Percentiles rank a stretch among this genome's conserved stretches.
These are phyloP conservation scores for Brachystomella parvula DNA, from an alignment of 1,140 invertebrate species.

Conservation along the genomic window DNA sequence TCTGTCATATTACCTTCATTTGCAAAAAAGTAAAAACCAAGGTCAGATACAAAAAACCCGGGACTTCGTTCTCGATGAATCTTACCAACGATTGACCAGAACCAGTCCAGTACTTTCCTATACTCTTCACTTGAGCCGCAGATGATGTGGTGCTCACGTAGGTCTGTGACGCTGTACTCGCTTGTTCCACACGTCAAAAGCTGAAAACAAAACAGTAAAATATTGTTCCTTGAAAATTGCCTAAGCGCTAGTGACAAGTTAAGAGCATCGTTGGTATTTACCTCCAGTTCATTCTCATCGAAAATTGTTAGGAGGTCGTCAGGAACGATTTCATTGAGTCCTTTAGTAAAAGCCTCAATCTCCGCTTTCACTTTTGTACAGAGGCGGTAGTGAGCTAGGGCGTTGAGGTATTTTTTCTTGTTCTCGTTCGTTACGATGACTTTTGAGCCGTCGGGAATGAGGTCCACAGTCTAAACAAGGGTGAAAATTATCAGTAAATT, in stretches of 20 bases:
- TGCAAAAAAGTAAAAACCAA: not conserved
- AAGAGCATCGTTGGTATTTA: slow-evolving; percentile 43
- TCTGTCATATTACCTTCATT: slow-evolving; percentile 82
- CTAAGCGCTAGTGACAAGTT: not conserved
- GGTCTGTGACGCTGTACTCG: slow-evolving; percentile 83
- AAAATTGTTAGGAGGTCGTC: slow-evolving; percentile 88
- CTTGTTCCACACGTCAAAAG: slow-evolving; percentile 83
- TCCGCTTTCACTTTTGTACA: slow-evolving; percentile 71
- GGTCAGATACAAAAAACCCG: too few relatives aligned
- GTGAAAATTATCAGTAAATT: slow-evolving; percentile 11
- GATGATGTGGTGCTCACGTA: slow-evolving; percentile 76
- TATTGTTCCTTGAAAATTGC: not conserved
- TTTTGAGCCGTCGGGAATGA: slow-evolving; percentile 64
- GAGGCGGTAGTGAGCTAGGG: slow-evolving; percentile 77
- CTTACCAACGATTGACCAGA: slow-evolving; percentile 60
- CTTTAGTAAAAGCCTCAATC: slow-evolving; percentile 78
- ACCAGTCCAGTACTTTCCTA: slow-evolving; percentile 77
- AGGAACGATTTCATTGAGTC: slow-evolving; percentile 75
- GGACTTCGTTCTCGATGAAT: not conserved
- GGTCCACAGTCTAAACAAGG: slow-evolving; percentile 52
- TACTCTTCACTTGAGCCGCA: slow-evolving; percentile 76
- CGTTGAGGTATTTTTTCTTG: slow-evolving; percentile 77
- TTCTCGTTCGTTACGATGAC: slow-evolving; percentile 63
- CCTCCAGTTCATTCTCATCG: slow-evolving; percentile 93
- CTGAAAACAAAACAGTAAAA: slow-evolving; percentile 47